A percentile compares a stretch with the other conserved stretches of the same genome.
These are phyloP conservation scores for Physocephala rufipes DNA, from an alignment of 2,888 invertebrate species.

Conservation along the genomic window DNA sequence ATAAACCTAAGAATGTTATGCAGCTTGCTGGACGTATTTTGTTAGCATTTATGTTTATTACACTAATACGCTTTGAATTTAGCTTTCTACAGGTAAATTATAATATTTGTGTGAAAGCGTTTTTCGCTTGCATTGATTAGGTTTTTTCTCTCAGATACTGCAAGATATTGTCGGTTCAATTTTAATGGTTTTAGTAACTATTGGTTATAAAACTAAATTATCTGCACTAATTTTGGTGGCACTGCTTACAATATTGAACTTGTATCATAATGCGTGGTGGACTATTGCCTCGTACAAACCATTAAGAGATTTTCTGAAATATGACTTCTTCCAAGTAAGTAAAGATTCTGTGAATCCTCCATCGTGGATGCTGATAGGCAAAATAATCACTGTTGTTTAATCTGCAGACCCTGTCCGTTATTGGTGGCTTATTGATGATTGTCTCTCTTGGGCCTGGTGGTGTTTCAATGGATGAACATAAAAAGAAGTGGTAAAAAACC, in stretches of 20 bases:
- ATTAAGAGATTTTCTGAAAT: conserved; percentile 98
- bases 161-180: conserved; percentile 93
- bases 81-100: conserved; percentile 81
- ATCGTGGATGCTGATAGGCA: not conserved
- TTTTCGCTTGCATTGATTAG: too few species aligned
- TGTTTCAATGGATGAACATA: conserved; percentile 99
- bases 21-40: conserved; percentile 95
- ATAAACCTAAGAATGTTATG: conserved; percentile 95
- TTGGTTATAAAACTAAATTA: conserved; percentile 98
- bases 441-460: conserved; percentile 98
- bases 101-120: too few species aligned
- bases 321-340: conserved; percentile 98
- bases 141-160: conserved; percentile 74
- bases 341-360: not conserved
- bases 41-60: conserved; percentile 98
- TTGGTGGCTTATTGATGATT: conserved; percentile 98
- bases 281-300: conserved; percentile 93
- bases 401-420: conserved; percentile 96
- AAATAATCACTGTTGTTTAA: not conserved
- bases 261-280: conserved; percentile 99
- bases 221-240: conserved; percentile 93
- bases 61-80: conserved; percentile 91
- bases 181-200: conserved; percentile 93
- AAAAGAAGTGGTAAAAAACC: conserved; percentile 81
- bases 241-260: conserved; percentile 87